Base-by-base conservation (phyloP, 2,888 invertebrate species). In the Zygogramma bicolorata region DNA sequence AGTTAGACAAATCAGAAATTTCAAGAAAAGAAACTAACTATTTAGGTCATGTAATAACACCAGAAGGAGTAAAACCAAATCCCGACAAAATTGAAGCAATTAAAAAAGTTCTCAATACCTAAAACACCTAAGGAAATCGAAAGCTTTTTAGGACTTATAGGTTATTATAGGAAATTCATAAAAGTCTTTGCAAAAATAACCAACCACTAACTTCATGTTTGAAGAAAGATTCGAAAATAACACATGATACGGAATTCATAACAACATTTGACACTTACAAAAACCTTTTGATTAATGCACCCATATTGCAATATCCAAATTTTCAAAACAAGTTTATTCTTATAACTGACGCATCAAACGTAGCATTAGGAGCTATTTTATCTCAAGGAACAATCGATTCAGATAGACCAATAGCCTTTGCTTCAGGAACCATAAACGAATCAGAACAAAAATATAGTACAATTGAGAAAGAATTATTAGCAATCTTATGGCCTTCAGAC, bases 41-140 rank as follows among this genome's bases (percentile, higher is more conserved):
- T 31, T 31, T 31, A 31, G 31, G 31, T 6, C 31, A 31, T 31
- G 31, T 31, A 31, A 6, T 4, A 31, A 31, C 75, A 7, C 57
- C 71, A 1, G 62, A 77, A 20, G 74, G 77, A 53, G 65, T 74
- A 0, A 76, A 68, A 29, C 71, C 75, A 22, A 75, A 75, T 46
- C 74, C 73, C 6, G 58, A 72, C 3, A 68, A 68, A 68, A 68
- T 62, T 42, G 18, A 25, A 18, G 61, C 58, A 3, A 68, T 62
- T 10, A 59, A 68, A 68, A 61, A 61, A 25, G n/a, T 68, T 29
- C 34, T 60, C 66, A 6, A 57, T 66, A 3, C 66, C 66, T 10
- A 66, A 66, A 66, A 58, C 53, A 8, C 8, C 66, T 2, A 66
- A 66, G 34, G 34, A 58, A 5, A 66, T 66, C 13, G 57, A 66